Conservation (phyloP, 2,113 vertebrate genomes). For the Gadus macrocephalus region DNA sequence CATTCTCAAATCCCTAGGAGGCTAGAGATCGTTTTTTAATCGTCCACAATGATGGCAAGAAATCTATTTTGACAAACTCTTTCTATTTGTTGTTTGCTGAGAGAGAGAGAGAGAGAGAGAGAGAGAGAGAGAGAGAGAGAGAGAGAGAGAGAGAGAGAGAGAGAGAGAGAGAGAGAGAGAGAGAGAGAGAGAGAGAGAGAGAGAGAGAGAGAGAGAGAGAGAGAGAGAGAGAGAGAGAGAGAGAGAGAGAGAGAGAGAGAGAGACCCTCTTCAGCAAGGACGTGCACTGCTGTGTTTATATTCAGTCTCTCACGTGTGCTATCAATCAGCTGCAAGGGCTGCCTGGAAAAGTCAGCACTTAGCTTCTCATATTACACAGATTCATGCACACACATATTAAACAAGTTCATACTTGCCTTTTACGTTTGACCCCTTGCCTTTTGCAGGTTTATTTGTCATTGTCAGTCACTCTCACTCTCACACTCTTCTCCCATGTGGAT, state of each 20-base stretch:
- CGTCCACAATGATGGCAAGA: background rate
- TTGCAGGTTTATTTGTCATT: background rate
- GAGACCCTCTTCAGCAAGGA: background rate
- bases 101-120: too few species aligned
- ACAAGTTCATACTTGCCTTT: background rate
- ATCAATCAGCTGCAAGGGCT: constrained; percentile 34
- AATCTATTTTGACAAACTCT: background rate
- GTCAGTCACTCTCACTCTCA: background rate
- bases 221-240: constrained; percentile 8
- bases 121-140: background rate
- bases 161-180: constrained; percentile 1
- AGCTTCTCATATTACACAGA: constrained; percentile 1
- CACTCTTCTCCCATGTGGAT: too few species aligned
- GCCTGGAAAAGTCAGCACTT: constrained; percentile 47
- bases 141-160: too few species aligned
- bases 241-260: constrained; percentile 8
- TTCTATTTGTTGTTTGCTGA: background rate
- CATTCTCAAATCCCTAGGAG: constrained; percentile 21
- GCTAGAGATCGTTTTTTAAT: background rate
- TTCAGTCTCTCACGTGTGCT: constrained; percentile 52
- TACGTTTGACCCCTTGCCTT: constrained; percentile 10
- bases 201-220: background rate
- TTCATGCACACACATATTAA: too few species aligned
- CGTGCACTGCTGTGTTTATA: constrained; percentile 10
- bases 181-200: constrained; percentile 8